phyloP scores from a whole-genome alignment of 2,888 invertebrate genomes.

The Drosophila neutralis region DNA sequence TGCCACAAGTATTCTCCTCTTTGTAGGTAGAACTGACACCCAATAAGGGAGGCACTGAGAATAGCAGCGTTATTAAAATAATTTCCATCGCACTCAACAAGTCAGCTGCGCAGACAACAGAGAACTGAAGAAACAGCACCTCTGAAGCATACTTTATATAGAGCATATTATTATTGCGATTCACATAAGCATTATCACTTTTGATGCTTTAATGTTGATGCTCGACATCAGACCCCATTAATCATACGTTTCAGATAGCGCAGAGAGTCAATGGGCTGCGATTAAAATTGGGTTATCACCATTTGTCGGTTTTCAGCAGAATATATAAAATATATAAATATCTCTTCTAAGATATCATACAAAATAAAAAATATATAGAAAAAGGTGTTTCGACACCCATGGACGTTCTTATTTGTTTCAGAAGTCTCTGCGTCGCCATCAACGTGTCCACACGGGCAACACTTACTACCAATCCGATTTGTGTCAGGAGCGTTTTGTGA shows the following conservation, averaged over 20 bases:
- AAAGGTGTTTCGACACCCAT: slow-evolving; percentile 47
- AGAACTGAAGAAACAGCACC: background rate
- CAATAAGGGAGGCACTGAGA: background rate
- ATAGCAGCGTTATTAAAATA: background rate
- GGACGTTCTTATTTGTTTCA: slow-evolving; percentile 81
- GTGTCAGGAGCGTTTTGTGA: too few relatives aligned
- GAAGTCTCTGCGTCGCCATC: slow-evolving; percentile 79
- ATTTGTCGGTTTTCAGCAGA: too few relatives aligned
- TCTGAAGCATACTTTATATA: background rate
- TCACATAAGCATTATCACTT: background rate
- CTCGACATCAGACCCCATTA: background rate
- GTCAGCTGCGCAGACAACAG: background rate
- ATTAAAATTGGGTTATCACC: too few relatives aligned
- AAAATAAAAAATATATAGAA: too few relatives aligned
- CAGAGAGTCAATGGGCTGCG: too few relatives aligned
- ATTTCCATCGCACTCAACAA: background rate
- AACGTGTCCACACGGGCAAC: slow-evolving; percentile 80
- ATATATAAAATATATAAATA: too few relatives aligned
- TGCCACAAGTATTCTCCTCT: background rate
- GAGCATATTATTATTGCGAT: background rate
- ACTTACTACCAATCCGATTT: slow-evolving; percentile 49
- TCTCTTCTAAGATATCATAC: too few relatives aligned
- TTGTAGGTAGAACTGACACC: background rate
- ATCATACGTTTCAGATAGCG: too few relatives aligned
- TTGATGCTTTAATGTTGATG: background rate